Percentiles rank a stretch among this genome's conserved stretches.
Evolutionary conservation across 2,888 invertebrate genomes (phyloP).

Genomic region (Poecilus cupreus): DNA sequence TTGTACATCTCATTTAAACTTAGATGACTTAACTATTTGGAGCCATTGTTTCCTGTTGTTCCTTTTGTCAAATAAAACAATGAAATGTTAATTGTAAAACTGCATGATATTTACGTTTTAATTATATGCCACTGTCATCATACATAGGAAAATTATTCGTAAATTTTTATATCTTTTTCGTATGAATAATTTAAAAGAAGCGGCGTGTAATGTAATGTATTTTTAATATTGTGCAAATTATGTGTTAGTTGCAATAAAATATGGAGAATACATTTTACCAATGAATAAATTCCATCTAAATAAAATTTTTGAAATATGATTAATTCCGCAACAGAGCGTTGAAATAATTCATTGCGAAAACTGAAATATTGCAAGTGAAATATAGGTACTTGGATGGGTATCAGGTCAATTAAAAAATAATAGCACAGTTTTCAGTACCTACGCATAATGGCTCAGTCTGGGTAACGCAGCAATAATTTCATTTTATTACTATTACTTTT

Average conservation of each 20-base stretch:
- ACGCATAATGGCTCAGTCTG: not conserved
- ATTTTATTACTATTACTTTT: not conserved
- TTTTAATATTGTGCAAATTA: too few species aligned
- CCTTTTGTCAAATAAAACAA: not conserved
- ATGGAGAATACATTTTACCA: too few species aligned
- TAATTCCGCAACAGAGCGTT: too few species aligned
- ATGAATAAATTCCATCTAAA: too few species aligned
- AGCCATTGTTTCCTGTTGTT: not conserved
- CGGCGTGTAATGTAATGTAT: too few species aligned
- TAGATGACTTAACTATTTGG: not conserved
- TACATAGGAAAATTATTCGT: too few species aligned
- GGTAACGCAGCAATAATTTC: not conserved
- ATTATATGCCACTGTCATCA: too few species aligned
- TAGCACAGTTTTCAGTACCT: not conserved
- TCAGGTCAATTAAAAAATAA: not conserved
- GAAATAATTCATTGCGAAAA: not conserved
- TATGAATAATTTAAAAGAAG: too few species aligned
- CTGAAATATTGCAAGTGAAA: not conserved
- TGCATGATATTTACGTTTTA: too few species aligned
- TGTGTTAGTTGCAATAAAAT: too few species aligned
- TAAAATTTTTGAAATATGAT: too few species aligned
- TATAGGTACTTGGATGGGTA: not conserved
- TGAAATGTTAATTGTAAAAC: not conserved
- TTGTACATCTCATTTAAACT: slow-evolving; percentile 2
- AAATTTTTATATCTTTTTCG: too few species aligned